These are phyloP conservation scores for Pavo muticus DNA, from an alignment of 2,113 vertebrate species.

Conservation along the genomic window DNA sequence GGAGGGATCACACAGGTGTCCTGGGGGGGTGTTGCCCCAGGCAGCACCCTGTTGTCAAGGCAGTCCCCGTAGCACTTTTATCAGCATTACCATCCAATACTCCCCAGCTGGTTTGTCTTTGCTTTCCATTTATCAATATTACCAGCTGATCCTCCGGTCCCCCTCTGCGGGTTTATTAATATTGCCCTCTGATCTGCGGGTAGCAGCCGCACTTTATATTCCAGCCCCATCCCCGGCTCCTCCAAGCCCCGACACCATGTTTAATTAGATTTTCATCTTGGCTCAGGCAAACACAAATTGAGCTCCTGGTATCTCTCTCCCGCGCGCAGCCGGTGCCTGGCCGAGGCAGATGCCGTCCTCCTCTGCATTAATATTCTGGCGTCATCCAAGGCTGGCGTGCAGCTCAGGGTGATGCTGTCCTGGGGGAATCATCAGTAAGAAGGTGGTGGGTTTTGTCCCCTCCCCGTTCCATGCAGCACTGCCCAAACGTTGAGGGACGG, in stretches of 20 bases:
- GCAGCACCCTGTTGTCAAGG: background rate
- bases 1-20: background rate
- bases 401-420: background rate
- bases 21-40: background rate
- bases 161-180: conserved; percentile 79
- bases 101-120: conserved; percentile 73
- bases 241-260: conserved; percentile 78
- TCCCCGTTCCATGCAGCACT: background rate
- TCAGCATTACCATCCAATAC: conserved; percentile 68
- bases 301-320: conserved; percentile 65
- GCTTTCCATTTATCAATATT: conserved; percentile 82
- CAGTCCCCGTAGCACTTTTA: conserved; percentile 18
- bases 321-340: conserved; percentile 39
- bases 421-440: background rate
- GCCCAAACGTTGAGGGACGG: background rate
- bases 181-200: conserved; percentile 82
- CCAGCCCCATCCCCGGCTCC: conserved; percentile 73
- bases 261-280: conserved; percentile 84
- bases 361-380: conserved; percentile 12
- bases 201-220: conserved; percentile 77
- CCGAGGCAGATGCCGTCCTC: conserved; percentile 4
- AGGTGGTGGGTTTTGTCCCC: background rate
- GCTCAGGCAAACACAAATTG: conserved; percentile 78
- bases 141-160: conserved; percentile 60
- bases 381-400: background rate